Conservation (phyloP, 2,888 invertebrate species). For the Cantharis rufa region DNA sequence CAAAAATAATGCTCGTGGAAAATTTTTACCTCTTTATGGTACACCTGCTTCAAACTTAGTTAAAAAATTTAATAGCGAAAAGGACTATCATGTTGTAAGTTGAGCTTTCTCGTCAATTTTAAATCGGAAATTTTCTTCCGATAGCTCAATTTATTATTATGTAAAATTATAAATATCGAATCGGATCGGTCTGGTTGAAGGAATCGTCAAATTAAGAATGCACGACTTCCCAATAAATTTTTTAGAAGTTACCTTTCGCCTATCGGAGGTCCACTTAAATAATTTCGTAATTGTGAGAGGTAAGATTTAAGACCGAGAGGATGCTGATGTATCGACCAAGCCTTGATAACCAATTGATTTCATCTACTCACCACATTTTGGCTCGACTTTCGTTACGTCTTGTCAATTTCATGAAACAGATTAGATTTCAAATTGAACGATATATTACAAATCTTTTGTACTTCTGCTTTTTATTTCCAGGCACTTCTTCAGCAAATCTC, state of each 20-base stretch:
- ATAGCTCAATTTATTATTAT: background rate
- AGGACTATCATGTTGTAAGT: background rate
- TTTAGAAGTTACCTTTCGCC: background rate
- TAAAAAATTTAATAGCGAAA: background rate
- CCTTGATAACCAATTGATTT: constrained; percentile 48
- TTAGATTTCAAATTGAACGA: constrained; percentile 49
- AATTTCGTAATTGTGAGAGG: constrained; percentile 21
- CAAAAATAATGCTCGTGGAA: background rate
- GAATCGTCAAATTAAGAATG: background rate
- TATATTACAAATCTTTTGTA: constrained; percentile 47
- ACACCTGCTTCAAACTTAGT: background rate
- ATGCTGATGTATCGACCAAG: constrained; percentile 44
- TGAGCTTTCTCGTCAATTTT: background rate
- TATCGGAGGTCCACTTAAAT: background rate
- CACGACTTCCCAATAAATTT: background rate
- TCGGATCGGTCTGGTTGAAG: background rate
- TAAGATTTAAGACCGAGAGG: constrained; percentile 40
- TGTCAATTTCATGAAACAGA: constrained; percentile 49
- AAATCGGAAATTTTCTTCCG: background rate
- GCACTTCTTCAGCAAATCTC: constrained; percentile 10
- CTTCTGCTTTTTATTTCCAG: constrained; percentile 35
- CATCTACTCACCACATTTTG: constrained; percentile 47
- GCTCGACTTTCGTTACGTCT: constrained; percentile 45
- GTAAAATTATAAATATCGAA: background rate
- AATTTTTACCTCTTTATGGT: background rate